phyloP scores from a whole-genome alignment of 2,888 invertebrate genomes.

The Torymus texanus region DNA sequence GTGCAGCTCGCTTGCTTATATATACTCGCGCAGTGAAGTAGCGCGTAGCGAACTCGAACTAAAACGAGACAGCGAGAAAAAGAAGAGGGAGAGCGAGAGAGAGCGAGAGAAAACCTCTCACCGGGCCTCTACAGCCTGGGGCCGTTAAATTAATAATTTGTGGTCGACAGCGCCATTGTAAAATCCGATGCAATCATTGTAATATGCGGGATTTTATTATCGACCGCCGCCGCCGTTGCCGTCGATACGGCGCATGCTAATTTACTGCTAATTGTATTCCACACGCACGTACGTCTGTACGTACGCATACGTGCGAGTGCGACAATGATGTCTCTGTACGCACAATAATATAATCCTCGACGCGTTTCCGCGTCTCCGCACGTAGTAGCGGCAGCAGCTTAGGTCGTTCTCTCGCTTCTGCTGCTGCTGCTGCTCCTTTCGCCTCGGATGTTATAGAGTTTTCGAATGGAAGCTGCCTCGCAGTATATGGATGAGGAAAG shows the following conservation, averaged over 20 bases:
- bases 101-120: constrained; percentile 9
- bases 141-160: constrained; percentile 75
- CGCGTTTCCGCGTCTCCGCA: constrained; percentile 32
- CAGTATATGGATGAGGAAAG: too few species aligned
- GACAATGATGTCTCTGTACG: constrained; percentile 70
- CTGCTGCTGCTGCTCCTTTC: not conserved
- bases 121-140: constrained; percentile 33
- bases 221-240: constrained; percentile 61
- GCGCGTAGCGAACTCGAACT: constrained; percentile 14
- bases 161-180: constrained; percentile 74
- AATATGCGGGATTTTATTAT: constrained; percentile 74
- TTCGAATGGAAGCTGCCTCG: too few species aligned
- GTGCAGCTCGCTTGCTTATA: constrained; percentile 4
- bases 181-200: constrained; percentile 74
- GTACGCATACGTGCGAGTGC: constrained; percentile 32
- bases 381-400: too few species aligned
- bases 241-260: constrained; percentile 68
- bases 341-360: constrained; percentile 51
- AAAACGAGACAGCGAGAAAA: not conserved
- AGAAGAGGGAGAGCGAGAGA: not conserved
- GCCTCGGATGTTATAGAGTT: not conserved
- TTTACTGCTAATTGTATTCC: constrained; percentile 76
- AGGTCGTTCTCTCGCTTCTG: constrained; percentile 29
- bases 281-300: constrained; percentile 61
- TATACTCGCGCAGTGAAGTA: constrained; percentile 6